Conservation (phyloP, 2,888 invertebrate genomes). For the Boloria selene region DNA sequence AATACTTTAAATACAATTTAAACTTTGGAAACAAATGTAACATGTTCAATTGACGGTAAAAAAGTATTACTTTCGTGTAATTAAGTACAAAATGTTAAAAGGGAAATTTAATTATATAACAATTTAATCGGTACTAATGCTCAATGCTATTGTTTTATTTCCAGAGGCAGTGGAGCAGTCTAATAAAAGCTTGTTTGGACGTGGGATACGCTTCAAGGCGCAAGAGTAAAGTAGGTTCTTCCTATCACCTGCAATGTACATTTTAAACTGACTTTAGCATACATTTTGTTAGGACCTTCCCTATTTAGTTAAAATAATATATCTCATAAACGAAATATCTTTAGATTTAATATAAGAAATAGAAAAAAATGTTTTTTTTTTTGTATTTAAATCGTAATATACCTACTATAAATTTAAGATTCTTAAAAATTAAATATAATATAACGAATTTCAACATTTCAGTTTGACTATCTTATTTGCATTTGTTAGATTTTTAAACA, state of each 20-base stretch:
- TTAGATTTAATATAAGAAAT: too few species aligned
- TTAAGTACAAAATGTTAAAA: slow-evolving; percentile 26
- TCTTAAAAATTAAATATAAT: too few species aligned
- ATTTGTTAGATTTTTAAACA: slow-evolving; percentile 16
- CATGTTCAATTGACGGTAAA: not conserved
- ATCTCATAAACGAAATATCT: too few species aligned
- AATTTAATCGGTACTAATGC: slow-evolving; percentile 23
- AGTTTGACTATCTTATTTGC: not conserved
- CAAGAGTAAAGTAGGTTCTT: slow-evolving; percentile 22
- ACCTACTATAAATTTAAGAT: too few species aligned
- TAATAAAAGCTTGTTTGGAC: slow-evolving; percentile 30
- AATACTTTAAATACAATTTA: not conserved
- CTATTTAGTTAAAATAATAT: not conserved
- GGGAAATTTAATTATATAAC: slow-evolving; percentile 23
- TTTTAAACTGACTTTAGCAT: slow-evolving; percentile 15
- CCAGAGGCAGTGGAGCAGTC: slow-evolving; percentile 17
- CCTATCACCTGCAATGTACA: slow-evolving; percentile 15
- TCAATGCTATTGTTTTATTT: slow-evolving; percentile 26
- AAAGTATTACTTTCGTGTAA: slow-evolving; percentile 12
- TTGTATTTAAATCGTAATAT: too few species aligned
- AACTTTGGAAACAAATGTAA: not conserved
- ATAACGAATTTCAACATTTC: not conserved
- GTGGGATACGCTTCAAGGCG: slow-evolving; percentile 29
- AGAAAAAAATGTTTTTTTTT: too few species aligned
- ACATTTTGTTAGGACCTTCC: not conserved